phyloP scores from a whole-genome alignment of 2,888 invertebrate genomes.

The Drosophila testacea region DNA sequence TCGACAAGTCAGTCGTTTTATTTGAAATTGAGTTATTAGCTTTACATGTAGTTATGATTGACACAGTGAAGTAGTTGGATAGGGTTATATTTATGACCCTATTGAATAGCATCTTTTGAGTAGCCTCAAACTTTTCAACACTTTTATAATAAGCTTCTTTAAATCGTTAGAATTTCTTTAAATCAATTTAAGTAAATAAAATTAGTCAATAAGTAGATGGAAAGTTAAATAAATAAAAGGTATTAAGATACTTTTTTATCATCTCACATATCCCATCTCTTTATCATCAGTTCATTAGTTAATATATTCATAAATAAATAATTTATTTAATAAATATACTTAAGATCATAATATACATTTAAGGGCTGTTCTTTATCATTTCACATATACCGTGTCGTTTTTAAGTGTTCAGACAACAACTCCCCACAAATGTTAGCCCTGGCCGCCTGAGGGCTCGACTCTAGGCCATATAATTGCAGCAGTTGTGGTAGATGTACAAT shows the following conservation, averaged over 20 bases:
- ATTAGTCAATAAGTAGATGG: no score
- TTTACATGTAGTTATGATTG: slow-evolving; percentile 23
- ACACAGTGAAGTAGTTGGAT: slow-evolving; percentile 28
- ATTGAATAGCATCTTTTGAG: not conserved
- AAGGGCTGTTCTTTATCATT: not conserved
- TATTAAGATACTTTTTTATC: no score
- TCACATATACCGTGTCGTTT: not conserved
- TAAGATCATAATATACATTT: no score
- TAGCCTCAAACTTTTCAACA: no score
- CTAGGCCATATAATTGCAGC: slow-evolving; percentile 63
- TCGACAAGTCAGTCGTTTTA: not conserved
- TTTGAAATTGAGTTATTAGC: slow-evolving; percentile 63
- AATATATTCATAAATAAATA: not conserved
- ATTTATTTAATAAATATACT: not conserved
- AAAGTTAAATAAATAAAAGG: no score
- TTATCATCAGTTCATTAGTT: no score
- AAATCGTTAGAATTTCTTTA: no score
- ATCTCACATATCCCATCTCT: no score
- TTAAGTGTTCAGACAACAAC: not conserved
- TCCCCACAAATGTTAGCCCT: not conserved
- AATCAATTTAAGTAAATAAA: no score
- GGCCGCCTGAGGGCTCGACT: slow-evolving; percentile 13
- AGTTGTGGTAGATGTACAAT: slow-evolving; percentile 65
- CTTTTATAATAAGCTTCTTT: no score
- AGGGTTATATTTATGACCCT: not conserved